phyloP scores from a whole-genome alignment of 2,797 vertebrate genomes.

The Hemitrygon akajei region DNA sequence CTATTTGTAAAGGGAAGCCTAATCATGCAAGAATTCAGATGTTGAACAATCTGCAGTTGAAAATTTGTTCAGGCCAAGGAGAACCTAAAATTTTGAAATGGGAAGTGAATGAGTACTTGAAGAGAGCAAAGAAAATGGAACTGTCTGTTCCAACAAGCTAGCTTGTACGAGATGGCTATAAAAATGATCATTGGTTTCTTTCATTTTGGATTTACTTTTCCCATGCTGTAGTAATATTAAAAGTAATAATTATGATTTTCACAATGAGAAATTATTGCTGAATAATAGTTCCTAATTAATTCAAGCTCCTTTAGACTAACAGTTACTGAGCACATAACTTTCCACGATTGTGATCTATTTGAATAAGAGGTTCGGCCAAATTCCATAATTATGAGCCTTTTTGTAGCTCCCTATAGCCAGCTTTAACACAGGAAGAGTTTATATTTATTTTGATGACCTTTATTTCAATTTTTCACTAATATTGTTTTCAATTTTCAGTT shows the following conservation, averaged over 20 bases:
- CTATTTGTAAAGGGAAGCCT: background rate
- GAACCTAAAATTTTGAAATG: background rate
- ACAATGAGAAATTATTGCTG: background rate
- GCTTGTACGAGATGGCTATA: background rate
- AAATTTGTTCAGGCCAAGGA: background rate
- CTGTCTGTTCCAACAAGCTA: background rate
- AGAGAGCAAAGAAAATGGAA: background rate
- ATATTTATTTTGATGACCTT: background rate
- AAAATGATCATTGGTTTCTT: background rate
- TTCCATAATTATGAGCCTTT: background rate
- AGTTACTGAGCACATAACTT: background rate
- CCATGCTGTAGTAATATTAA: background rate
- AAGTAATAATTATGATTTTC: background rate
- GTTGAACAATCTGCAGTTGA: background rate
- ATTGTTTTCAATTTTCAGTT: constrained; percentile 60
- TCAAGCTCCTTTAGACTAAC: background rate
- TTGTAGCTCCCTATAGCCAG: background rate
- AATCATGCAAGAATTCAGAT: background rate
- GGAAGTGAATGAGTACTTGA: background rate
- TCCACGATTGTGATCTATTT: background rate
- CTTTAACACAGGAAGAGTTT: background rate
- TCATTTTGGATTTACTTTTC: background rate
- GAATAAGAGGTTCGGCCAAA: background rate
- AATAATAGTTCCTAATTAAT: background rate
- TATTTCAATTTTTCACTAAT: constrained; percentile 38